Base-by-base conservation (phyloP, 2,113 vertebrate genomes). In the Periophthalmodon schlosseri region DNA sequence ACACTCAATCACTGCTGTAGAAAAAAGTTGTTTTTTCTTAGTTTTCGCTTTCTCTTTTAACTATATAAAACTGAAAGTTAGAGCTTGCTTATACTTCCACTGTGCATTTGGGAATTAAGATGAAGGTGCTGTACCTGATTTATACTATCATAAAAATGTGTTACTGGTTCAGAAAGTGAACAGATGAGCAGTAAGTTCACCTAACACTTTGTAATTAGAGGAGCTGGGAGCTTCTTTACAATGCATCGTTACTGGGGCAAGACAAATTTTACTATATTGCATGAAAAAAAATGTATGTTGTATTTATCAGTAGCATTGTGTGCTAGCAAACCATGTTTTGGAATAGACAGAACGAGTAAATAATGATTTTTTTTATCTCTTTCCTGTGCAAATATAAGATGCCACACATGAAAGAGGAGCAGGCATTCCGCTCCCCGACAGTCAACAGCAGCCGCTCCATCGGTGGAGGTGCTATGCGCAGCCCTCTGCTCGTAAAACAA, bases 401-500 rank as follows among this genome's bases (percentile, higher is more conserved):
- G 61, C 34, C 73, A 64, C 56, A 86, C 66, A 76, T 82, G 61
- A 83, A 85, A 86, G 77, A 68, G 58, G 76, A 63, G 56, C 54
- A 49, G 28, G 70, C 63, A 75, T 83, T 39, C 65, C 60, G 69
- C 74, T 84, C 74, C 58, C 69, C 46, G 54, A 71, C 73, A 58
- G 69, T 46, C 78, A 14, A 84, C 81, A 80, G 68, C 69, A 3
- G 80, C 75, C 79, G 73, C 77, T 74, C 76, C 46, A 63, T 66
- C 60, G 80, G 74, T n/a, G 28, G 77, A 23, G 82, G 60, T 54
- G 83, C 73, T 67, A 58, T 68, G 72, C 65, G 72, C 84, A 86
- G 74, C 80, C 83, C 74, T 88, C 67, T 69, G 80, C 85, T 86
- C 75, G 73, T 89, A 89, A 90, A 88, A 85, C 84, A 87, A 85